phyloP scores from a whole-genome alignment of 2,113 vertebrate species.

The Miniopterus natalensis region DNA sequence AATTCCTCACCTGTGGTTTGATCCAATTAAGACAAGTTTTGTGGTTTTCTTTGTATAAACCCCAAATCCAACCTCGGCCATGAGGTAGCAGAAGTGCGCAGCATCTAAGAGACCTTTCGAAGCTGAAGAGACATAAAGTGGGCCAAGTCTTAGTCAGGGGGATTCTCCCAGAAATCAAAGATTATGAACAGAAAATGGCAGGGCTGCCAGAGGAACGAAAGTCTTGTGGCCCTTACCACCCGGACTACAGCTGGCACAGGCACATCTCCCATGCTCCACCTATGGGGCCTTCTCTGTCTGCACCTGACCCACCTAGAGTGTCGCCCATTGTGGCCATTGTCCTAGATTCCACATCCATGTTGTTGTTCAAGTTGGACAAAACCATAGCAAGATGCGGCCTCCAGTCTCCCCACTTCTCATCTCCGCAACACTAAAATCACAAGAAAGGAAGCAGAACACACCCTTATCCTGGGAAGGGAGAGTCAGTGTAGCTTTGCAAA shows the following conservation, averaged over 20 bases:
- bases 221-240: fast-evolving
- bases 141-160: neutral
- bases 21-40: slow-evolving; percentile 97
- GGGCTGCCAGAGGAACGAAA: fast-evolving
- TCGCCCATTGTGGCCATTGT: slow-evolving; percentile 98
- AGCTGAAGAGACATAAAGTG: slow-evolving; percentile 85
- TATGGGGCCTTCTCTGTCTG: too few species aligned
- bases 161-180: fast-evolving
- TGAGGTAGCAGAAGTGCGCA: slow-evolving; percentile 98
- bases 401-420: slow-evolving; percentile 99
- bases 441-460: slow-evolving; percentile 37
- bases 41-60: slow-evolving; percentile 96
- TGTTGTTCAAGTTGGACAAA: slow-evolving; percentile 95
- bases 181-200: fast-evolving
- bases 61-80: slow-evolving; percentile 97
- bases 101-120: slow-evolving; percentile 96
- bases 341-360: slow-evolving; percentile 94
- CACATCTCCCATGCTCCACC: neutral
- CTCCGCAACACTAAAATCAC: slow-evolving; percentile 94
- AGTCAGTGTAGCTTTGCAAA: fast-evolving
- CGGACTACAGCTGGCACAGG: neutral
- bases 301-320: slow-evolving; percentile 92
- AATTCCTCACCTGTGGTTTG: slow-evolving; percentile 94
- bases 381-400: slow-evolving; percentile 98
- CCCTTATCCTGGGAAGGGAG: neutral